These are phyloP conservation scores for Trachymyrmex cornetzi DNA, from an alignment of 1,140 invertebrate species.

Conservation along the genomic window DNA sequence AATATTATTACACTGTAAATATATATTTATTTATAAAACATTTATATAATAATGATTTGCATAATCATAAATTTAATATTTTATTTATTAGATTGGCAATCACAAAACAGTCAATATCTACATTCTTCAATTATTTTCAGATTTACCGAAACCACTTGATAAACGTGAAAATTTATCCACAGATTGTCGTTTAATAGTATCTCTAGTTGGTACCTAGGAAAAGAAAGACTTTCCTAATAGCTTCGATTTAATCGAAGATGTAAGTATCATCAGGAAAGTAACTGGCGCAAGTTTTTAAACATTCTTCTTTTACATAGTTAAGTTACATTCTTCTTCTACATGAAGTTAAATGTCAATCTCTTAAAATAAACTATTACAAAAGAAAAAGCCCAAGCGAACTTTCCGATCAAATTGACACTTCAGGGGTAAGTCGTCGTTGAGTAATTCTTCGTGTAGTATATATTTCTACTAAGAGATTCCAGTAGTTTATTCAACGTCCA, in stretches of 20 bases:
- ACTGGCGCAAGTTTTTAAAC: background rate
- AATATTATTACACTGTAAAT: background rate
- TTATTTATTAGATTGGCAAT: background rate
- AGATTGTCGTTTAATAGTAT: background rate
- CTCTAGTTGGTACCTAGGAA: background rate
- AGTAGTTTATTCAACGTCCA: constrained; percentile 7
- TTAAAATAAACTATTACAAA: background rate
- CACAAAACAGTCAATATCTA: background rate
- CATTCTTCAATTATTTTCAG: background rate
- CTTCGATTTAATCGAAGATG: background rate
- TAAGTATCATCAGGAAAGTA: background rate
- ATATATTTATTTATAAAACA: background rate
- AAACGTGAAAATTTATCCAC: background rate
- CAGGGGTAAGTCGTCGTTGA: background rate
- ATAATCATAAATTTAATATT: constrained; percentile 1
- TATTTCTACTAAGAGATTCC: constrained; percentile 32
- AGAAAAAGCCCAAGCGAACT: background rate
- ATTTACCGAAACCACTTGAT: background rate
- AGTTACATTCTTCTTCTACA: background rate
- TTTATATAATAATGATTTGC: background rate
- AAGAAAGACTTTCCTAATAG: background rate
- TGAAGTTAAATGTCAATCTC: background rate
- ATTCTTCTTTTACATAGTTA: background rate
- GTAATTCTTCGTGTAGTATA: background rate
- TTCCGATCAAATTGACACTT: background rate